Percentiles rank a stretch among this genome's conserved stretches.
phyloP scores from a whole-genome alignment of 23 tunicate genomes.

The Halocynthia aurantium region DNA sequence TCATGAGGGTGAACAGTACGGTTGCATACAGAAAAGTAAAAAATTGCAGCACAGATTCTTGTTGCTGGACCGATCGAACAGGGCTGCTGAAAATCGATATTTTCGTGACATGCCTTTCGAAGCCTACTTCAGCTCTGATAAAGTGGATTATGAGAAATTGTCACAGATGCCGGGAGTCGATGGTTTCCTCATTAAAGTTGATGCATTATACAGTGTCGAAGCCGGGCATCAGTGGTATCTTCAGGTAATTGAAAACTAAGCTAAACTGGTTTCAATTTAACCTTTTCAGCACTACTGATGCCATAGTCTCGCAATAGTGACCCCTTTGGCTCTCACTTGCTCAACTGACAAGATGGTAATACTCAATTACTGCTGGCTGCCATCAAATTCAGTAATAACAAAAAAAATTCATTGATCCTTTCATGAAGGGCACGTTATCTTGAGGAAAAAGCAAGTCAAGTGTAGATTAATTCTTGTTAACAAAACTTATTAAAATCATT shows the following conservation, averaged over 20 bases:
- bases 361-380: background rate
- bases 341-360: background rate
- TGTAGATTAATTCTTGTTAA: no score
- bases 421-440: no score
- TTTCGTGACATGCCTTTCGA: slow-evolving; percentile 97
- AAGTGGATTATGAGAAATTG: slow-evolving; percentile 63
- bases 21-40: slow-evolving; percentile 93
- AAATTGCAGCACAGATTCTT: slow-evolving; percentile 82
- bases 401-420: no score
- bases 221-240: slow-evolving; percentile 99
- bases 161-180: slow-evolving; percentile 76
- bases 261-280: no score
- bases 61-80: slow-evolving; percentile 85
- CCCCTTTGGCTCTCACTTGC: no score
- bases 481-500: no score
- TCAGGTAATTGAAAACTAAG: slow-evolving; percentile 40
- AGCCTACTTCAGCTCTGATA: slow-evolving; percentile 89
- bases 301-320: no score
- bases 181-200: slow-evolving; percentile 86
- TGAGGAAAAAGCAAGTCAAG: no score
- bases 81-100: slow-evolving; percentile 82
- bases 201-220: slow-evolving; percentile 92
- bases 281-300: no score
- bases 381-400: no score
- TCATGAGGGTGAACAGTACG: slow-evolving; percentile 77